Evolutionary conservation across 2,113 vertebrate genomes (phyloP).

Genomic region (Rhynchopsitta pachyrhyncha): DNA sequence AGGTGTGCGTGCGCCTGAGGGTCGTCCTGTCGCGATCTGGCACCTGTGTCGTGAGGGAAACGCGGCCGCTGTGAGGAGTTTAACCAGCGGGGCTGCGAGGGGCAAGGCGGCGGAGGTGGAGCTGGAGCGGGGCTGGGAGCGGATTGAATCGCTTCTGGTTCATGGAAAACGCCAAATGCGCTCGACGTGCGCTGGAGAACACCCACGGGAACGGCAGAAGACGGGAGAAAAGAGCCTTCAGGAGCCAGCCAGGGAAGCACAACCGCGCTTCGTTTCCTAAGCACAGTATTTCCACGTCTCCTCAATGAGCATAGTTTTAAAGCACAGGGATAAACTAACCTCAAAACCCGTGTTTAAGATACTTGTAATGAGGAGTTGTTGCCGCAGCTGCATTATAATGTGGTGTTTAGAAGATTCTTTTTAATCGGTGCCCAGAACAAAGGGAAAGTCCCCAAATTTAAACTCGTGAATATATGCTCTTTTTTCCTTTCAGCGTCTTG

Average conservation of each 20-base stretch:
- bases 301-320: accelerated
- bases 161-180: accelerated
- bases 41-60: accelerated
- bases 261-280: too few relatives aligned
- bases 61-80: too few relatives aligned
- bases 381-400: not conserved
- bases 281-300: accelerated
- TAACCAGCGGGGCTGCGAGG: not conserved
- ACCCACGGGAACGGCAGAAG: accelerated
- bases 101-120: too few relatives aligned
- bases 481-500: not conserved
- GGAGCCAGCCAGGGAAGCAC: not conserved
- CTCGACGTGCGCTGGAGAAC: accelerated
- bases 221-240: too few relatives aligned
- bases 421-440: not conserved
- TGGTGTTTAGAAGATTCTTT: not conserved
- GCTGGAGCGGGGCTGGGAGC: too few relatives aligned
- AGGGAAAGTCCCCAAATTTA: not conserved
- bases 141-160: accelerated
- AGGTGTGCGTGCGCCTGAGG: not conserved
- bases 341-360: not conserved
- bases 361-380: not conserved
- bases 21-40: accelerated
- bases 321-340: accelerated
- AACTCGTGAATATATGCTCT: not conserved